Evolutionary conservation across 2,888 invertebrate genomes (phyloP), one percentile per base, ranked within the genome.

Genomic region (Drosophila rubida): DNA sequence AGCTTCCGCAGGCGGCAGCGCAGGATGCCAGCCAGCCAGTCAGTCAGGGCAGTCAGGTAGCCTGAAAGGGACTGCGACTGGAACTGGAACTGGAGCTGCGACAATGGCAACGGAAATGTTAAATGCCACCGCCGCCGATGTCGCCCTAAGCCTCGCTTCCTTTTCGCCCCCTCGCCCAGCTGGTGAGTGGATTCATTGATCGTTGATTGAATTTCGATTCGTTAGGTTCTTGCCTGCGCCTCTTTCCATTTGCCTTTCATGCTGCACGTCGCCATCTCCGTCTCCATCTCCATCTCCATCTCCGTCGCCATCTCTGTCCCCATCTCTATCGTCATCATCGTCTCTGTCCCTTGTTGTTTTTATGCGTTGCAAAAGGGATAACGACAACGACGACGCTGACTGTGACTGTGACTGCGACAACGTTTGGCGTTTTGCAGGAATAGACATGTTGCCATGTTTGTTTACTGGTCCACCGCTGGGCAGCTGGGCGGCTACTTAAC

Each of bases 141-240:
- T 59, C 19, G 46, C 23, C 39, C 37, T 11, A 22, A 22, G 19
- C 23, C 42, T 30, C 30, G 25, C 32, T 42, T 16, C 13, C 27
- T 19, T n/a, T 42, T 2, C 27, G 9, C 30, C 8, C 30, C 3
- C 30, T 48, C 16, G 7, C 35, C 8, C 5, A 22, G n/a, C n/a
- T n/a, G n/a, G 50, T 60, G 69, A 49, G 44, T 59, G 66, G 60
- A 59, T 80, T 75, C 89, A 89, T 87, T 87, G 89, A 88, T 88
- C 82, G 85, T 79, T 85, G 85, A 85, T 85, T 88, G 89, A 85
- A 82, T 88, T 88, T 73, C 79, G 71, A 77, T 87, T 74, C 82
- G 72, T 81, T 84, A 69, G 69, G 45, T 50, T 68, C 71, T 63
- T 68, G 61, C 45, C 51, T 62, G 51, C 32, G 69, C 66, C 55